phyloP scores from a whole-genome alignment of 2,888 invertebrate genomes.

The Koerneria pararmatus region DNA sequence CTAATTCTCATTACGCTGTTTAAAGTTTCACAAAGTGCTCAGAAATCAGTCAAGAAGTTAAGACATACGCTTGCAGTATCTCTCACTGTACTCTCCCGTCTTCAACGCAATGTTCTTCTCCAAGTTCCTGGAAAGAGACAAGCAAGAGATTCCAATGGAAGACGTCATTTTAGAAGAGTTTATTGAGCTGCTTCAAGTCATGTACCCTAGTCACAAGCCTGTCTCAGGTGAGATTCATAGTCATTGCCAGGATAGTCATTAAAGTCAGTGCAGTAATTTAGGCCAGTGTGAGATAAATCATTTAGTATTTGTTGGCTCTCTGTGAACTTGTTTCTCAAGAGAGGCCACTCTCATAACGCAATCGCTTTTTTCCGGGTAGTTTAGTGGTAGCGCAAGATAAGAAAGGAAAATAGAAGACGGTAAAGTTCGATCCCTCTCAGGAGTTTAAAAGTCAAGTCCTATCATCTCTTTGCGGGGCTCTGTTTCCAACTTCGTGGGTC shows the following conservation, averaged over 20 bases:
- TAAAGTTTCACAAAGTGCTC: background rate
- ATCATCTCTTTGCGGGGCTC: no score
- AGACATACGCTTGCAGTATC: conserved; percentile 38
- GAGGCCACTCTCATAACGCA: no score
- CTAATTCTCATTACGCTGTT: background rate
- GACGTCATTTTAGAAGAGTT: conserved; percentile 56
- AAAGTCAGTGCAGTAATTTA: no score
- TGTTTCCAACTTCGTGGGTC: no score
- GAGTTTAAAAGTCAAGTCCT: no score
- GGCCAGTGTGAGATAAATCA: no score
- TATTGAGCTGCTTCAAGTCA: conserved; percentile 60
- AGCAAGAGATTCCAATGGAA: conserved; percentile 48
- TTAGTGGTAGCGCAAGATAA: no score
- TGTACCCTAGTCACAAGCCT: conserved; percentile 61
- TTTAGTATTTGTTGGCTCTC: no score
- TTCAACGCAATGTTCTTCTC: conserved; percentile 55
- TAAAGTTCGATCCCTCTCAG: no score
- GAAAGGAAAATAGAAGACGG: no score
- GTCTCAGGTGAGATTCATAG: conserved; percentile 51
- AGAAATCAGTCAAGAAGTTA: background rate
- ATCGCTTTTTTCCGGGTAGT: no score
- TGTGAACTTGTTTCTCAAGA: no score
- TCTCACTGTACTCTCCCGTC: conserved; percentile 56
- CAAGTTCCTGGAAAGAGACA: conserved; percentile 48
- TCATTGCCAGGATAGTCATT: background rate